Percentiles rank a stretch among this genome's conserved stretches.
Conservation (phyloP, 2,888 invertebrate genomes). For the Eupithecia abbreviata region DNA sequence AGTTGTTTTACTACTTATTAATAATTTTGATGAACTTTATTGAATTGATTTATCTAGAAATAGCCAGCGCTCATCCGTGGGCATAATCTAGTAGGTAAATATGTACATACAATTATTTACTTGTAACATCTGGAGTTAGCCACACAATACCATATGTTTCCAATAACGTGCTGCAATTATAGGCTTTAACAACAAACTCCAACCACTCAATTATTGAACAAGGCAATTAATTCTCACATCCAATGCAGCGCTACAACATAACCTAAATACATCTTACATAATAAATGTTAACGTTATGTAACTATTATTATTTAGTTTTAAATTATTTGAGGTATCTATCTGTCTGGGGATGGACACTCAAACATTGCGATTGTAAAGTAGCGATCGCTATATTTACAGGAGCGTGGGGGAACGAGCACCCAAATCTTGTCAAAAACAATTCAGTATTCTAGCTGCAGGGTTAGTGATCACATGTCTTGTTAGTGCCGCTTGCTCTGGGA, state of each 20-base stretch:
- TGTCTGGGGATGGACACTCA: background rate
- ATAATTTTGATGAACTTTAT: too few relatives aligned
- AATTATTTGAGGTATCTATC: background rate
- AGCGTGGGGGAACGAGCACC: too few relatives aligned
- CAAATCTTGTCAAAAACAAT: too few relatives aligned
- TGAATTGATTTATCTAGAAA: constrained; percentile 1
- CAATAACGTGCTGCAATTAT: constrained; percentile 1
- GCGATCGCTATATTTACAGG: too few relatives aligned
- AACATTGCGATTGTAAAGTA: too few relatives aligned
- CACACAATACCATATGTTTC: background rate
- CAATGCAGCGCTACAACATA: background rate
- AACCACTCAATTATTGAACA: background rate
- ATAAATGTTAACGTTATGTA: background rate
- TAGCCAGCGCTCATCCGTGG: background rate
- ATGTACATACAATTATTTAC: background rate
- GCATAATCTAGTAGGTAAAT: background rate
- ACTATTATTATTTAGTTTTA: background rate
- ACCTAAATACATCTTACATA: background rate
- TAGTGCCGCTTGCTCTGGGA: too few relatives aligned
- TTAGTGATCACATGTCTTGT: too few relatives aligned
- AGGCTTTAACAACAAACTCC: background rate
- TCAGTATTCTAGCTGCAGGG: too few relatives aligned
- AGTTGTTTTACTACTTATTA: too few relatives aligned
- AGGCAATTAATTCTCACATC: constrained; percentile 4
- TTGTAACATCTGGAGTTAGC: background rate